A percentile compares a stretch with the other conserved stretches of the same genome.
Evolutionary conservation across 1,140 invertebrate genomes (phyloP).

Genomic region (Euwallacea fornicatus): DNA sequence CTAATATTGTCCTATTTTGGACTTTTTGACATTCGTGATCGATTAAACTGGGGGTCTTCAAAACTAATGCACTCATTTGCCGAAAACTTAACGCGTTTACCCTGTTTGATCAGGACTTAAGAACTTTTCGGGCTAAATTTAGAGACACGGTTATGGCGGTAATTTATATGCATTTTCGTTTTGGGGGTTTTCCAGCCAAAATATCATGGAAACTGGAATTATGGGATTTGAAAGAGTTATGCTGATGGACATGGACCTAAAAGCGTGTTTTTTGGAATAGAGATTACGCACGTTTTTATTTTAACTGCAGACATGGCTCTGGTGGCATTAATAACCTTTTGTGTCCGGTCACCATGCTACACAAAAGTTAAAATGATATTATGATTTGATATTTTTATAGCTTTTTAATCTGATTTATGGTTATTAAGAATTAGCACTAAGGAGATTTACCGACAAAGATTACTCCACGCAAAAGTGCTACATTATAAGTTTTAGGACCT

Average conservation of each 20-base stretch:
- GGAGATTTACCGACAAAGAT: constrained; percentile 23
- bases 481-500: constrained; percentile 29
- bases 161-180: constrained; percentile 30
- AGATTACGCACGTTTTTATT: no score
- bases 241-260: not conserved
- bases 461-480: constrained; percentile 20
- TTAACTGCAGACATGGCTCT: not conserved
- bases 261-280: no score
- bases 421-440: constrained; percentile 36
- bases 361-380: constrained; percentile 17
- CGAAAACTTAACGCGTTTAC: constrained; percentile 32
- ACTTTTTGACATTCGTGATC: constrained; percentile 36
- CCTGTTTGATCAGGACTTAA: constrained; percentile 18
- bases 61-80: constrained; percentile 36
- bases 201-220: constrained; percentile 2
- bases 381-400: constrained; percentile 36
- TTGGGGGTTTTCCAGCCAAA: constrained; percentile 8
- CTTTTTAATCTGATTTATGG: constrained; percentile 38
- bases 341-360: constrained; percentile 1
- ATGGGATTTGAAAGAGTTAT: constrained; percentile 4
- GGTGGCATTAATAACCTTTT: constrained; percentile 2
- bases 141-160: constrained; percentile 15
- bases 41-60: constrained; percentile 24
- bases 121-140: constrained; percentile 23
- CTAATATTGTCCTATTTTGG: constrained; percentile 34